phyloP scores from a whole-genome alignment of 2,113 vertebrate species.

The Rhombomys opimus region DNA sequence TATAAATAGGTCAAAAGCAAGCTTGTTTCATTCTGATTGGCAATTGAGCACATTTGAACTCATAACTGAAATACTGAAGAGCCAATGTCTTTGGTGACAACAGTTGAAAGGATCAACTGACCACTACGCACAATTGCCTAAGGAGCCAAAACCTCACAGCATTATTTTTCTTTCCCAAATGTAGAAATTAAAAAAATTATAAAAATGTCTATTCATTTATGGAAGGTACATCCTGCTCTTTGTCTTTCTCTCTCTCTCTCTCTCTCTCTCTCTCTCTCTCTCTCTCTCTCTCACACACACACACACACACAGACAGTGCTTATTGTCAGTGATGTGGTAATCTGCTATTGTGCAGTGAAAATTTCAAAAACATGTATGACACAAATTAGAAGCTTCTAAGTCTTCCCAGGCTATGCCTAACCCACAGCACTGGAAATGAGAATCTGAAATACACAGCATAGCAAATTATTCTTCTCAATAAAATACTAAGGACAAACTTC shows the following conservation, averaged over 20 bases:
- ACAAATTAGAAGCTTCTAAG: background rate
- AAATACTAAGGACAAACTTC: background rate
- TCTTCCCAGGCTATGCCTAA: background rate
- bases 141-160: background rate
- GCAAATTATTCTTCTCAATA: background rate
- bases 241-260: no score
- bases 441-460: background rate
- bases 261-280: no score
- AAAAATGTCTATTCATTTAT: background rate
- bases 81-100: background rate
- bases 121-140: background rate
- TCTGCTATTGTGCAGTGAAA: background rate
- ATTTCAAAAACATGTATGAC: background rate
- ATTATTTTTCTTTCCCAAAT: background rate
- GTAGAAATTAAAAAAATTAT: background rate
- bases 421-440: background rate
- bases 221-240: background rate
- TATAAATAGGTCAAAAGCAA: background rate
- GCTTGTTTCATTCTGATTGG: background rate
- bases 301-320: background rate
- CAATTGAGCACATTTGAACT: background rate
- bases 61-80: background rate
- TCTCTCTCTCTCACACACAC: no score
- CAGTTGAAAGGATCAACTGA: background rate
- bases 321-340: background rate